phyloP scores from a whole-genome alignment of 1,140 invertebrate genomes.

The Trissolcus basalis region DNA sequence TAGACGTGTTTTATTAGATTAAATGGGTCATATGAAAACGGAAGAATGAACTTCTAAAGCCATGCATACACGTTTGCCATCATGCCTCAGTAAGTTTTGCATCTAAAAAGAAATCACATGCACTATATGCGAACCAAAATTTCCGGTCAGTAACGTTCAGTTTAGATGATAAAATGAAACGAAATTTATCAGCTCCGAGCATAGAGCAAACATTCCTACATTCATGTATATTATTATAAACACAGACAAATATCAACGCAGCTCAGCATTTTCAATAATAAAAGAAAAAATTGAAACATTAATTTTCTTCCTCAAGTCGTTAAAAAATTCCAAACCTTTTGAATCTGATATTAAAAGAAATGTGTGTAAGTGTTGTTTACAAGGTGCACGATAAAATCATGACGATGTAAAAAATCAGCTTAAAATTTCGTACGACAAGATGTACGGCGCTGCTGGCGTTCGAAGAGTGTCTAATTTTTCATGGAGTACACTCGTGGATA shows the following conservation, averaged over 20 bases:
- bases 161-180: too few relatives aligned
- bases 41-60: slow-evolving; percentile 13
- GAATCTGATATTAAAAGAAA: slow-evolving; percentile 35
- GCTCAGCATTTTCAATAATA: too few relatives aligned
- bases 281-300: too few relatives aligned
- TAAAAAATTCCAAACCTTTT: slow-evolving; percentile 27
- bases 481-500: background rate
- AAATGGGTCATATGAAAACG: slow-evolving; percentile 13
- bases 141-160: slow-evolving; percentile 20
- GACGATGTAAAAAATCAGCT: slow-evolving; percentile 33
- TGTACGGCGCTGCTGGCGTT: slow-evolving; percentile 14
- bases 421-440: slow-evolving; percentile 33
- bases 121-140: slow-evolving; percentile 8
- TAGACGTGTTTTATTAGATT: slow-evolving; percentile 16
- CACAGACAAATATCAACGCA: too few relatives aligned
- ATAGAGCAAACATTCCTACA: background rate
- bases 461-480: slow-evolving; percentile 31
- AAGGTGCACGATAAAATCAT: slow-evolving; percentile 40
- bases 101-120: slow-evolving; percentile 3
- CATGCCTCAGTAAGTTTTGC: slow-evolving; percentile 17
- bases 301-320: slow-evolving; percentile 3
- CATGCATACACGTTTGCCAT: background rate
- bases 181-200: too few relatives aligned
- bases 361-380: slow-evolving; percentile 33
- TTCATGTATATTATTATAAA: too few relatives aligned